Percentiles rank a stretch among this genome's conserved stretches.
phyloP scores from a whole-genome alignment of 1,140 invertebrate species.

The Atopsyche davidsoni region DNA sequence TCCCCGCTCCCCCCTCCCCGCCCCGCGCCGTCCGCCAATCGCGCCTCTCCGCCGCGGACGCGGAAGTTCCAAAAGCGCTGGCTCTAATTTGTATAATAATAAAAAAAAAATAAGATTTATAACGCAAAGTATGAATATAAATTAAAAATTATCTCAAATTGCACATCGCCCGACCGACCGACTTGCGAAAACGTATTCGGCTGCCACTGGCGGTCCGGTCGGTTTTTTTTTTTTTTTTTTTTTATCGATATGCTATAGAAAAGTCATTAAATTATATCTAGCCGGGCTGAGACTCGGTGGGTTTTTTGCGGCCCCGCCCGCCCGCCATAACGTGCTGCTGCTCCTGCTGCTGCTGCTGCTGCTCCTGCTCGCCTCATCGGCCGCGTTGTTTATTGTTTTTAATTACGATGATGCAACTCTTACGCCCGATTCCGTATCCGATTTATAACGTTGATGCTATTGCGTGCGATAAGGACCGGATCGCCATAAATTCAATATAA shows the following conservation, averaged over 20 bases:
- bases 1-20: no score
- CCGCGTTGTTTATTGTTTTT: no score
- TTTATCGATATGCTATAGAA: neutral
- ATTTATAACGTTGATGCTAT: no score
- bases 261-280: conserved; percentile 23
- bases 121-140: conserved; percentile 28
- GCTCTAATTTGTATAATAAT: neutral
- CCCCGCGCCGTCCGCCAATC: no score
- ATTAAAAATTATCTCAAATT: conserved; percentile 31
- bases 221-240: neutral
- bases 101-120: no score
- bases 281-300: conserved; percentile 15
- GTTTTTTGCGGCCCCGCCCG: conserved; percentile 1
- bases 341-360: no score
- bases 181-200: no score
- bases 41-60: neutral
- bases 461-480: no score
- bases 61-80: neutral
- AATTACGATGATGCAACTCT: no score
- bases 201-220: neutral
- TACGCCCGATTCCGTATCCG: no score
- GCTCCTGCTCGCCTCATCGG: no score
- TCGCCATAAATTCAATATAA: no score
- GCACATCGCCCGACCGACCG: conserved; percentile 12
- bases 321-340: neutral